phyloP scores from a whole-genome alignment of 1,140 invertebrate species.

The Leptinotarsa defecta region DNA sequence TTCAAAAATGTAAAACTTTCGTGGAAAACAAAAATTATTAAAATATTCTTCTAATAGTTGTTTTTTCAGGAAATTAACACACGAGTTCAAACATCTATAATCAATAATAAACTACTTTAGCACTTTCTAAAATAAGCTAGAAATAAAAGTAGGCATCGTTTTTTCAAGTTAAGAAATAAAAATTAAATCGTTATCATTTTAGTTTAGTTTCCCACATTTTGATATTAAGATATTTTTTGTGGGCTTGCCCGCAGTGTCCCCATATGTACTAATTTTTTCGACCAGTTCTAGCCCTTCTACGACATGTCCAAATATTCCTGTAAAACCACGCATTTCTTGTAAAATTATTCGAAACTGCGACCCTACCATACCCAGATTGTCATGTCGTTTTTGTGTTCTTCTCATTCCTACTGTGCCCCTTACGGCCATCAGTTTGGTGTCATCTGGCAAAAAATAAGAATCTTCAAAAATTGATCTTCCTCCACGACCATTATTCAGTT shows the following conservation, averaged over 20 bases:
- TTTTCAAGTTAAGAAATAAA: not conserved
- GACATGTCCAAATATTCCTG: constrained; percentile 81
- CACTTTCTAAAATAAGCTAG: not conserved
- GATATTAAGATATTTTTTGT: constrained; percentile 75
- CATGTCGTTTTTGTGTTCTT: constrained; percentile 78
- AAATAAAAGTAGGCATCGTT: not conserved
- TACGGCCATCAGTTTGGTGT: constrained; percentile 76
- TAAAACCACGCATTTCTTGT: constrained; percentile 80
- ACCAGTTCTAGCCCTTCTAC: constrained; percentile 80
- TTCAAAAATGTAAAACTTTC: no score
- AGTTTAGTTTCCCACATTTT: constrained; percentile 71
- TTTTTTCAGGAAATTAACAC: no score
- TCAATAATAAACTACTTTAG: not conserved
- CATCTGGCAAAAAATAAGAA: constrained; percentile 79
- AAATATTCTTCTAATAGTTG: no score
- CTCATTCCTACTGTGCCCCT: constrained; percentile 82
- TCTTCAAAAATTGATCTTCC: constrained; percentile 78
- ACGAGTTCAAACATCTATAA: no score
- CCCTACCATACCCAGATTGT: constrained; percentile 79
- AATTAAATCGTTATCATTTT: not conserved
- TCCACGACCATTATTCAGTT: constrained; percentile 79
- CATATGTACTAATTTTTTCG: constrained; percentile 77
- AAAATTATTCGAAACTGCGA: constrained; percentile 83
- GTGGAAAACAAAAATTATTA: no score
- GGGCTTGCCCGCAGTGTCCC: constrained; percentile 77